Percentiles rank a stretch among this genome's conserved stretches.
These are phyloP conservation scores for Spilogale gracilis DNA, from an alignment of 2,113 vertebrate species.

Conservation along the genomic window DNA sequence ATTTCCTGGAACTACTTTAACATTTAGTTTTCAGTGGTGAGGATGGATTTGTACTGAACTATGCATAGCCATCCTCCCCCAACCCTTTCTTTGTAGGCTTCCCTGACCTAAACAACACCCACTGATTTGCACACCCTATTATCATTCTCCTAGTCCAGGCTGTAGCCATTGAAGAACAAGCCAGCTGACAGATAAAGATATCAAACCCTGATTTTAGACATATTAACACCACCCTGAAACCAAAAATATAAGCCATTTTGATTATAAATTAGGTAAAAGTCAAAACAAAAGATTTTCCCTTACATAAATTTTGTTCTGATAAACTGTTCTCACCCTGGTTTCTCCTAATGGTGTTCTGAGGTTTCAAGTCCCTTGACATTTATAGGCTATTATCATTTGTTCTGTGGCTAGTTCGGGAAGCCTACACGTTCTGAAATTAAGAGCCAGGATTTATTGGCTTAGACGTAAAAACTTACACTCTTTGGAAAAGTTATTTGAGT, in stretches of 20 bases:
- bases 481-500: slow-evolving; percentile 34
- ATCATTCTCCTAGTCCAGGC: not conserved
- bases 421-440: slow-evolving; percentile 12
- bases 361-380: not conserved
- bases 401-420: not conserved
- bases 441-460: slow-evolving; percentile 43
- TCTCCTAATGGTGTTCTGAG: not conserved
- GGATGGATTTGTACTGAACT: not conserved
- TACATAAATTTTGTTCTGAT: not conserved
- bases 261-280: not conserved
- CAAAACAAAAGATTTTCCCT: not conserved
- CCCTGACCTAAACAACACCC: not conserved
- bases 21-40: not conserved
- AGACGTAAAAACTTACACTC: not conserved
- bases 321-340: not conserved
- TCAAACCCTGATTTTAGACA: not conserved
- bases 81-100: not conserved
- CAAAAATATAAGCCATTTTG: not conserved
- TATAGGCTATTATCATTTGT: slow-evolving; percentile 51
- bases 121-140: not conserved
- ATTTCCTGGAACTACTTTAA: not conserved
- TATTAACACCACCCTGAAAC: not conserved
- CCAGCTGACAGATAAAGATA: not conserved
- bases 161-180: not conserved
- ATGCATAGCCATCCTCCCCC: not conserved